phyloP scores from a whole-genome alignment of 2,113 vertebrate genomes.

The Entomyzon cyanotis region DNA sequence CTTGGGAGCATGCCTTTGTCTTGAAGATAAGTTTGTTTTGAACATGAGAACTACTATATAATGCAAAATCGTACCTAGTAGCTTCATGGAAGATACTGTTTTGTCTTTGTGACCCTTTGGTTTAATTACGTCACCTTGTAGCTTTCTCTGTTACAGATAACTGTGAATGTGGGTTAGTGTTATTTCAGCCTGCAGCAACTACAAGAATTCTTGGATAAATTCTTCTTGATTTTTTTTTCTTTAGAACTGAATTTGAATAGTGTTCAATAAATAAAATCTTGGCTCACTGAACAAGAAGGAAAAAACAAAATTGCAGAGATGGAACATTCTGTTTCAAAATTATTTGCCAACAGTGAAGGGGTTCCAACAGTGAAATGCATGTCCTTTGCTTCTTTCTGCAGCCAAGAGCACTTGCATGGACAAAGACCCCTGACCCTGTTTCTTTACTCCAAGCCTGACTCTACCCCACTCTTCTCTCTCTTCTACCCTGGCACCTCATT shows the following conservation, averaged over 20 bases:
- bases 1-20: neutral
- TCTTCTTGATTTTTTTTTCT: neutral
- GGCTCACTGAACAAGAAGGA: neutral
- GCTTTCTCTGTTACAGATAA: neutral
- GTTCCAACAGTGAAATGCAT: neutral
- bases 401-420: neutral
- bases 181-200: neutral
- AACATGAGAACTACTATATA: neutral
- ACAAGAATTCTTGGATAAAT: neutral
- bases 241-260: neutral
- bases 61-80: neutral
- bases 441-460: neutral
- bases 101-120: neutral
- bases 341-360: neutral
- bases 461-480: neutral
- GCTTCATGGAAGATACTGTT: neutral
- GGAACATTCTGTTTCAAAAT: neutral
- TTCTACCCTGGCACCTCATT: neutral
- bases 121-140: neutral
- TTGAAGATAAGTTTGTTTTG: neutral
- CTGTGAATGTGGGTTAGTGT: neutral
- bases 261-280: neutral
- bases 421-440: neutral
- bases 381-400: neutral
- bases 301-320: neutral